Base-by-base conservation (phyloP, 1,140 invertebrate species). In the Papilio xuthus region DNA sequence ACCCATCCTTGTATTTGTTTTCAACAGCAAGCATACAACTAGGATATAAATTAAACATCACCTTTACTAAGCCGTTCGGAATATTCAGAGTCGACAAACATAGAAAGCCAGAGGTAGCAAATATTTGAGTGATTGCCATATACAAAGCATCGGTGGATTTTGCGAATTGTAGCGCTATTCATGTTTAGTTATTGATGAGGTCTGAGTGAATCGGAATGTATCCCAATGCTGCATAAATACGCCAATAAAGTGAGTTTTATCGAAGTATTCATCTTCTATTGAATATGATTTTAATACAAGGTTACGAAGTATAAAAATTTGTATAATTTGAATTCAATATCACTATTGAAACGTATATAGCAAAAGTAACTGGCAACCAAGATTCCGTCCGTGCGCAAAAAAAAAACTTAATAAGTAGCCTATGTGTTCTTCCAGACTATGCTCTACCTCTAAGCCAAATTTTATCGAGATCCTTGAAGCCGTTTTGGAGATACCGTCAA, bases 61-160 rank as follows among this genome's bases (percentile, higher is more conserved):
- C 88, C 87, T 90, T 86, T 87, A 88, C 81, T 81, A 77, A 83
- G 78, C 85, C 84, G 82, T 70, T 82, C 81, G 85, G 83, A 88
- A 87, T 82, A 84, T 85, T 86, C 82, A 86, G 77, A 84, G 72
- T 77, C 80, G 71, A 80, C 81, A 86, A 85, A 86, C 86, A 83
- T 74, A 44, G 67, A 80, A 82, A 80, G 82, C 78, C 79, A 84
- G 77, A 69, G 72, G 72, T 37, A 47, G 86, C 84, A 89, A 89
- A 89, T 86, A 88, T 88, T 85, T 86, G 84, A 87, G 82, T 88
- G 85, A 88, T 89, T 84, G 85, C 83, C 79, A 79, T 83, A 79
- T 82, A 81, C 78, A 80, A 81, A 76, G 80, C 42, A 75, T 44
- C 23, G 67, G 67, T 26, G 71, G 71, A 47, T 42, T 73, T 73